Percentiles rank a stretch among this genome's conserved stretches.
These are phyloP conservation scores for Trachelus stipa DNA, from an alignment of 2,888 invertebrate genomes.

Conservation along the genomic window DNA sequence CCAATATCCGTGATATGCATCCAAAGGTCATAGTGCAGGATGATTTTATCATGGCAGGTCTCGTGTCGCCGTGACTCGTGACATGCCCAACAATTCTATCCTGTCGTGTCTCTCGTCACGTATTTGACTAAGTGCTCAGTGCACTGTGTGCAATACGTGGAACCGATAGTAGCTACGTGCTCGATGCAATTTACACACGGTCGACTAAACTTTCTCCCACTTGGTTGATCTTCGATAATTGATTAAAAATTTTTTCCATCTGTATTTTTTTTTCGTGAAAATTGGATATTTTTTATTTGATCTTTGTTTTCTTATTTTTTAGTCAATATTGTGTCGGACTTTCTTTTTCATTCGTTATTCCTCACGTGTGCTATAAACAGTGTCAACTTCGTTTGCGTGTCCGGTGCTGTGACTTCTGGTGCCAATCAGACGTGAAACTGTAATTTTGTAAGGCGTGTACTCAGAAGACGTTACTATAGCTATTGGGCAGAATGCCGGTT, in stretches of 20 bases:
- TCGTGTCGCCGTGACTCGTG: neutral
- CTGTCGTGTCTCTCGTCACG: neutral
- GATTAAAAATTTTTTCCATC: neutral
- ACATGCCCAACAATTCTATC: neutral
- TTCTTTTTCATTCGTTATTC: neutral
- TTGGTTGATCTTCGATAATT: neutral
- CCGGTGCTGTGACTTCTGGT: neutral
- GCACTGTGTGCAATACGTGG: neutral
- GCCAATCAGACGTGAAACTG: neutral
- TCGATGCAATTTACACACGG: neutral
- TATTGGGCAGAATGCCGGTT: neutral
- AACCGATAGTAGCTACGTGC: neutral
- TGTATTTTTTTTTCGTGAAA: neutral
- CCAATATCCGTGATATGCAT: neutral
- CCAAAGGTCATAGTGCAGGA: conserved; percentile 6
- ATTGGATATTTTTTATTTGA: neutral
- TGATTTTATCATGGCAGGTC: neutral
- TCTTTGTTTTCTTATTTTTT: neutral
- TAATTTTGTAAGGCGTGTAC: neutral
- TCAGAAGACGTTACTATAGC: neutral
- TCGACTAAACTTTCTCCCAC: neutral
- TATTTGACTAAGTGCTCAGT: neutral
- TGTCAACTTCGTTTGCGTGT: neutral
- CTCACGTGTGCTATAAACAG: neutral
- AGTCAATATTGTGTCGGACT: neutral